phyloP scores from a whole-genome alignment of 2,888 invertebrate species.

The Marronus borbonicus region DNA sequence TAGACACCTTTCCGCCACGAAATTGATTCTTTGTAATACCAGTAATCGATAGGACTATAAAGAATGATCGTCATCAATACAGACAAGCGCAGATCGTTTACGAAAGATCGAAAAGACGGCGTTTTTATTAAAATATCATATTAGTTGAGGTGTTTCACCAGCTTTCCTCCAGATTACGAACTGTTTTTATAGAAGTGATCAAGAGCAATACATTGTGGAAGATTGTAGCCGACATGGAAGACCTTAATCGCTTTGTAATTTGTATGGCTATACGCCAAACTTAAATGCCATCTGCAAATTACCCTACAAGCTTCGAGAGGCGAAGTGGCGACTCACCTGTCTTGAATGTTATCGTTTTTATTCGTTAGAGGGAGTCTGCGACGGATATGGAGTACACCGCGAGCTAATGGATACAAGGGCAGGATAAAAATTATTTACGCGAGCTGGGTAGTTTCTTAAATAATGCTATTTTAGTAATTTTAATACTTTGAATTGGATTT shows the following conservation, averaged over 20 bases:
- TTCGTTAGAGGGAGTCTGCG: slow-evolving; percentile 33
- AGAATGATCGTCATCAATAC: background rate
- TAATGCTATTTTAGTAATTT: no score
- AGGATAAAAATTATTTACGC: no score
- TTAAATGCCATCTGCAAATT: slow-evolving; percentile 9
- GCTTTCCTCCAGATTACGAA: slow-evolving; percentile 20
- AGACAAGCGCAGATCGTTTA: background rate
- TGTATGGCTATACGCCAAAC: background rate
- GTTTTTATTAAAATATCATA: slow-evolving; percentile 48
- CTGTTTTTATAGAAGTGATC: slow-evolving; percentile 27
- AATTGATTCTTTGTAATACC: slow-evolving; percentile 18
- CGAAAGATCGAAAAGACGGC: background rate
- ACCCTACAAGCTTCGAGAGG: background rate
- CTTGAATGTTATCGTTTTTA: slow-evolving; percentile 43
- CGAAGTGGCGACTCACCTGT: slow-evolving; percentile 43
- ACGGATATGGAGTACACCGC: background rate
- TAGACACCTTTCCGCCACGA: slow-evolving; percentile 17
- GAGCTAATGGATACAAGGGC: background rate
- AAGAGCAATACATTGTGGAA: background rate
- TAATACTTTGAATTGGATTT: no score
- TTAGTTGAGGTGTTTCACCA: slow-evolving; percentile 1
- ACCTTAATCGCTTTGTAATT: slow-evolving; percentile 30
- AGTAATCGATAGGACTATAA: slow-evolving; percentile 12
- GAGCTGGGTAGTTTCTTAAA: no score
- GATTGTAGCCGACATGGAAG: slow-evolving; percentile 11